Evolutionary conservation across 2,113 vertebrate species (phyloP).

Genomic region (Cynoglossus semilaevis): DNA sequence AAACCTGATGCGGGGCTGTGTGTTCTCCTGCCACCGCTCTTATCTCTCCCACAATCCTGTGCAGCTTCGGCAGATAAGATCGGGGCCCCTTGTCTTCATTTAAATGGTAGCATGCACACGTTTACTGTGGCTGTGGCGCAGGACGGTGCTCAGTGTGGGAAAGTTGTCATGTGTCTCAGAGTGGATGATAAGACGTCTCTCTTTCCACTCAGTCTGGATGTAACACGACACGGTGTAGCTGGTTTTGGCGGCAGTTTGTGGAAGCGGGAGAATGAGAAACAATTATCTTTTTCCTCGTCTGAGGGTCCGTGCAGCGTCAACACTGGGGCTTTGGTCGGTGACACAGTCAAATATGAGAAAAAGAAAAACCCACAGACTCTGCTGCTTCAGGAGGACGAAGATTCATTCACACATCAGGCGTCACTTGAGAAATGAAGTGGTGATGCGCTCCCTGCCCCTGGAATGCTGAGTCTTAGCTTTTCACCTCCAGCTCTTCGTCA

Average conservation of each 20-base stretch:
- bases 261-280: slow-evolving; percentile 13
- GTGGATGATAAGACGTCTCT: slow-evolving; percentile 23
- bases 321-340: slow-evolving; percentile 11
- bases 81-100: not conserved
- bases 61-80: slow-evolving; percentile 7
- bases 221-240: not conserved
- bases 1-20: slow-evolving; percentile 47
- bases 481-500: slow-evolving; percentile 46
- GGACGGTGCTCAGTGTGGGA: slow-evolving; percentile 13
- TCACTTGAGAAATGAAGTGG: slow-evolving; percentile 45
- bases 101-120: not conserved
- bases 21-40: slow-evolving; percentile 16
- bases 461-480: slow-evolving; percentile 67
- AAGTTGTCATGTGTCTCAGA: slow-evolving; percentile 14
- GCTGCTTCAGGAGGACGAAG: slow-evolving; percentile 4
- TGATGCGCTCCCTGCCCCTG: slow-evolving; percentile 58
- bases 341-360: slow-evolving; percentile 6
- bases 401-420: slow-evolving; percentile 39
- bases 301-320: slow-evolving; percentile 1
- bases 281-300: not conserved
- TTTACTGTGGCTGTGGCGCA: slow-evolving; percentile 8
- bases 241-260: not conserved
- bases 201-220: slow-evolving; percentile 24
- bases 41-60: slow-evolving; percentile 15
- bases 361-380: slow-evolving; percentile 9